Evolutionary conservation across 2,888 invertebrate species (phyloP).

Genomic region (Julus scandinavius): DNA sequence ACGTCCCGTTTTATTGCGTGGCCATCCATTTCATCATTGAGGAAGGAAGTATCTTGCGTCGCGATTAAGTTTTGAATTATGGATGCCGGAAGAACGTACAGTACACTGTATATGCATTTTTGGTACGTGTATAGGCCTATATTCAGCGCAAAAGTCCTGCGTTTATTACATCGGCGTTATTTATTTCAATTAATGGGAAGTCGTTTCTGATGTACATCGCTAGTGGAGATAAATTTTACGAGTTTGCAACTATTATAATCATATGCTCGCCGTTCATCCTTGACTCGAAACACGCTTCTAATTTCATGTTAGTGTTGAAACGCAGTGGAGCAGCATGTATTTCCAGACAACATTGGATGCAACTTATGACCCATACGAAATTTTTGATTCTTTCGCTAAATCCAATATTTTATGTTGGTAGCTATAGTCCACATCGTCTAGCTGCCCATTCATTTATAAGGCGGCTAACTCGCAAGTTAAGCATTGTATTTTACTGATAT

Average conservation of each 20-base stretch:
- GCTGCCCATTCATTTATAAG: neutral
- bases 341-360: neutral
- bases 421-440: neutral
- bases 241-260: neutral
- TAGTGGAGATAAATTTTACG: neutral
- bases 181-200: conserved; percentile 27
- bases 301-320: neutral
- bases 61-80: conserved; percentile 25
- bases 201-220: conserved; percentile 10
- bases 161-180: conserved; percentile 25
- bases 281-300: neutral
- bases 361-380: neutral
- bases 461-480: neutral
- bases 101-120: conserved; percentile 3
- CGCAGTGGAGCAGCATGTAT: neutral
- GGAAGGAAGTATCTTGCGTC: conserved; percentile 19
- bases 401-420: neutral
- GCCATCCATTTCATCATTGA: conserved; percentile 33
- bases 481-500: too few species aligned
- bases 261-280: conserved; percentile 15
- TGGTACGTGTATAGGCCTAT: too few species aligned
- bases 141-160: too few species aligned
- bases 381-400: neutral
- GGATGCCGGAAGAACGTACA: neutral
- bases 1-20: conserved; percentile 26